These are phyloP conservation scores for Rhinichthys osculus DNA, from an alignment of 2,797 vertebrate genomes.

Conservation along the genomic window DNA sequence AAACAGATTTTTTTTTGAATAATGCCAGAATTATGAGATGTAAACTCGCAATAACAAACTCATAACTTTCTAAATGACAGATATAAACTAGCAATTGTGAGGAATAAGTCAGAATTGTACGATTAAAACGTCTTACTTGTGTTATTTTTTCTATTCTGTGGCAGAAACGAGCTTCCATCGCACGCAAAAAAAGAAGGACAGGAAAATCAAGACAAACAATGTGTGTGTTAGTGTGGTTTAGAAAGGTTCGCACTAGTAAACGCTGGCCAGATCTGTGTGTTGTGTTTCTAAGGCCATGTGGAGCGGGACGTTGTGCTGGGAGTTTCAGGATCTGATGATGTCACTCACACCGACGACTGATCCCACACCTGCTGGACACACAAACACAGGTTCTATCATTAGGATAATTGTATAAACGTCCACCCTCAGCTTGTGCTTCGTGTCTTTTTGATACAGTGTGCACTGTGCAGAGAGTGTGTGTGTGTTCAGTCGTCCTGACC, in stretches of 20 bases:
- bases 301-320: conserved; percentile 60
- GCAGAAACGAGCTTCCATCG: conserved; percentile 7
- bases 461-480: no score
- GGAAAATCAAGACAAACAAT: conserved; percentile 31
- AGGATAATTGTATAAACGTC: no score
- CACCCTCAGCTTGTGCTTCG: no score
- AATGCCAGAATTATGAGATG: neutral
- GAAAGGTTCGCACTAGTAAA: conserved; percentile 38
- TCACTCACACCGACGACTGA: conserved; percentile 94
- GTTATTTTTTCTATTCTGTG: neutral
- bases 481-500: no score
- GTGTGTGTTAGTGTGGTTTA: conserved; percentile 18
- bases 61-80: neutral
- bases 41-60: neutral
- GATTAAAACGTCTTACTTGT: neutral
- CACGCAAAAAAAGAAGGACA: conserved; percentile 20
- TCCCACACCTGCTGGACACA: conserved; percentile 90
- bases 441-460: no score
- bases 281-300: conserved; percentile 25
- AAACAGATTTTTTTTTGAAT: no score
- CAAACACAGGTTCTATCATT: neutral
- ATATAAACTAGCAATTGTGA: neutral
- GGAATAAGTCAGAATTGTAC: neutral
- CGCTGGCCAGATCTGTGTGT: conserved; percentile 36
- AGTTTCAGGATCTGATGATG: conserved; percentile 30